A percentile compares a stretch with the other conserved stretches of the same genome.
These are phyloP conservation scores for Notamacropus eugenii DNA, from an alignment of 2,797 vertebrate genomes.

Conservation along the genomic window DNA sequence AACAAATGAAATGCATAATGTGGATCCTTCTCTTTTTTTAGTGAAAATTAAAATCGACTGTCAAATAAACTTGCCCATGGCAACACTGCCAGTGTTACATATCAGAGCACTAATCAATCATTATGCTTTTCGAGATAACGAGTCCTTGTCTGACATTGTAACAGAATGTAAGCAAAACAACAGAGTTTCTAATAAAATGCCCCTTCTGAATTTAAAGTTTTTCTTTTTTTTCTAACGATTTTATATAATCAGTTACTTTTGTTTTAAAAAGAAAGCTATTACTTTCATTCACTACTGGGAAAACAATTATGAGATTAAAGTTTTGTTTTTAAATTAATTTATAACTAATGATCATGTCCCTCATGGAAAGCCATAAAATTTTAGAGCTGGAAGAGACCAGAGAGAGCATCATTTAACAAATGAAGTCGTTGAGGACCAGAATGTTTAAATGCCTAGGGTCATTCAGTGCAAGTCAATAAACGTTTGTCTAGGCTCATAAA, in stretches of 20 bases:
- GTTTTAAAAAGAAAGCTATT: not conserved
- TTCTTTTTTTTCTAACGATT: not conserved
- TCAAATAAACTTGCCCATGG: rapidly evolving
- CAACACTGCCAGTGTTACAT: no score
- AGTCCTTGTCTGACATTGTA: rapidly evolving
- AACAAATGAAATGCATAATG: rapidly evolving
- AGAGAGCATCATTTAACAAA: not conserved
- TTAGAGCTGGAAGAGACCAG: not conserved
- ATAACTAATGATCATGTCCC: not conserved
- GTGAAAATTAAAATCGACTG: rapidly evolving
- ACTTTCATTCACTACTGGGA: not conserved
- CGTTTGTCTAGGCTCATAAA: not conserved
- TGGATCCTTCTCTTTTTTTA: rapidly evolving
- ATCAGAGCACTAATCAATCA: rapidly evolving
- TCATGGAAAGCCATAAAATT: not conserved
- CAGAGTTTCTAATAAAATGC: not conserved
- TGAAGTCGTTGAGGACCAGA: not conserved
- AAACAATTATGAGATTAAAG: not conserved
- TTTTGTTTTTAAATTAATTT: not conserved
- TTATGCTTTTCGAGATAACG: not conserved
- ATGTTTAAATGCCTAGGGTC: not conserved
- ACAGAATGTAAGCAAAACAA: not conserved
- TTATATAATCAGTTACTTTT: not conserved
- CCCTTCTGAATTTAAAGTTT: not conserved
- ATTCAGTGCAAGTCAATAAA: not conserved